These are phyloP conservation scores for Synodontis membranacea DNA, from an alignment of 2,113 vertebrate species.

Conservation along the genomic window DNA sequence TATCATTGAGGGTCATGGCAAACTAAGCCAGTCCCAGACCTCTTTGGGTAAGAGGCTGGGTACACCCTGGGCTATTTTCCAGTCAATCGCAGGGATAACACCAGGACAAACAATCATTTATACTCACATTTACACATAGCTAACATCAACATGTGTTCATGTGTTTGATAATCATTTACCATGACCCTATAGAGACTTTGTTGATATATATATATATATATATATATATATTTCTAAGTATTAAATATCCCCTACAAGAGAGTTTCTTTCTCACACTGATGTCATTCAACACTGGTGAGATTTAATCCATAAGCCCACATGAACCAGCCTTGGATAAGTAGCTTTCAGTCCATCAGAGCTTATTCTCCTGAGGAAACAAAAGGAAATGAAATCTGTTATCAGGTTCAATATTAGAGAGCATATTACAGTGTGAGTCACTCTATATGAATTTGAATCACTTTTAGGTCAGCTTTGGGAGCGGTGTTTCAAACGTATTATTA, in stretches of 20 bases:
- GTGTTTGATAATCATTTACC: not conserved
- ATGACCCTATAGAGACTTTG: not conserved
- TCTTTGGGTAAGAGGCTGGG: too few species aligned
- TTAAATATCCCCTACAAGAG: not conserved
- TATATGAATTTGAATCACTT: constrained; percentile 21
- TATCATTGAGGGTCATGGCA: too few species aligned
- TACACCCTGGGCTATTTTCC: too few species aligned
- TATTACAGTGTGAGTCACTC: constrained; percentile 28
- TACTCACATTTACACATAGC: too few species aligned
- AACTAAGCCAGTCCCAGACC: too few species aligned
- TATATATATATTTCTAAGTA: not conserved
- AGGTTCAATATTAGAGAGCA: constrained; percentile 34
- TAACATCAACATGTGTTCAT: too few species aligned
- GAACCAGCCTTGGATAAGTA: not conserved
- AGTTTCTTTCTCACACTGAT: not conserved
- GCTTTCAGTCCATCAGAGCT: constrained; percentile 25
- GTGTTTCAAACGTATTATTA: not conserved
- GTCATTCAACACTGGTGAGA: not conserved
- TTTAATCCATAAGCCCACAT: constrained; percentile 6
- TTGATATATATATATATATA: not conserved
- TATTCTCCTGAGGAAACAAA: constrained; percentile 43
- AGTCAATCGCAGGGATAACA: too few species aligned
- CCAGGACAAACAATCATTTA: too few species aligned
- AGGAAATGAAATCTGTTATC: constrained; percentile 42
- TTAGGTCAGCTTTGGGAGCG: not conserved